Evolutionary conservation across 37 sponge, comb jelly and placozoan genomes (phyloP).

Genomic region (Aphrocallistes beatrix): DNA sequence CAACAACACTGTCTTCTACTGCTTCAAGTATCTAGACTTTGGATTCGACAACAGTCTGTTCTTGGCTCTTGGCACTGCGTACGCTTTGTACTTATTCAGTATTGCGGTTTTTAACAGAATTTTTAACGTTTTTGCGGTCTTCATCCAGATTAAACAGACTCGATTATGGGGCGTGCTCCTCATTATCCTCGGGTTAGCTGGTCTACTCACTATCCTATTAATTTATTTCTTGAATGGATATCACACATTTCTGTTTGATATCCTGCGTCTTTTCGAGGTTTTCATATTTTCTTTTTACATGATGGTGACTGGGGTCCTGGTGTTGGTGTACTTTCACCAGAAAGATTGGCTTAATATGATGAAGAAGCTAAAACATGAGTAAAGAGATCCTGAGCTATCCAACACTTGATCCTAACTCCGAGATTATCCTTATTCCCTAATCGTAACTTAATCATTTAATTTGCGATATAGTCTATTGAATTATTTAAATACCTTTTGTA

Average conservation of each 20-base stretch:
- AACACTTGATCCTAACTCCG: too few relatives aligned
- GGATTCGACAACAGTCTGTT: neutral
- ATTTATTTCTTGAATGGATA: neutral
- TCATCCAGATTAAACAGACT: neutral
- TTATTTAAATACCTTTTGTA: too few relatives aligned
- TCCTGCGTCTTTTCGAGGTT: neutral
- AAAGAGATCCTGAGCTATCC: too few relatives aligned
- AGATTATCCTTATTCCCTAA: too few relatives aligned
- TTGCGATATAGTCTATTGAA: too few relatives aligned
- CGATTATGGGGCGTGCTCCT: neutral
- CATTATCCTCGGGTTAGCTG: neutral
- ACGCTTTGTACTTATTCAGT: neutral
- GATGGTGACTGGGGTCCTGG: neutral
- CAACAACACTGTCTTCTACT: neutral
- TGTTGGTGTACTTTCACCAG: neutral
- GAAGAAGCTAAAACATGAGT: neutral
- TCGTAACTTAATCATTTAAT: too few relatives aligned
- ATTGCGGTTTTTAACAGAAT: neutral
- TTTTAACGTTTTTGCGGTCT: neutral
- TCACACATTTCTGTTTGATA: neutral
- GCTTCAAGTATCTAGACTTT: neutral
- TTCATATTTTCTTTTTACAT: neutral
- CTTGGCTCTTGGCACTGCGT: neutral
- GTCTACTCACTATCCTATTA: neutral
- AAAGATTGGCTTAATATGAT: neutral